Evolutionary conservation across 1,140 invertebrate genomes (phyloP).

Genomic region (Pemphigus obesinymphae): DNA sequence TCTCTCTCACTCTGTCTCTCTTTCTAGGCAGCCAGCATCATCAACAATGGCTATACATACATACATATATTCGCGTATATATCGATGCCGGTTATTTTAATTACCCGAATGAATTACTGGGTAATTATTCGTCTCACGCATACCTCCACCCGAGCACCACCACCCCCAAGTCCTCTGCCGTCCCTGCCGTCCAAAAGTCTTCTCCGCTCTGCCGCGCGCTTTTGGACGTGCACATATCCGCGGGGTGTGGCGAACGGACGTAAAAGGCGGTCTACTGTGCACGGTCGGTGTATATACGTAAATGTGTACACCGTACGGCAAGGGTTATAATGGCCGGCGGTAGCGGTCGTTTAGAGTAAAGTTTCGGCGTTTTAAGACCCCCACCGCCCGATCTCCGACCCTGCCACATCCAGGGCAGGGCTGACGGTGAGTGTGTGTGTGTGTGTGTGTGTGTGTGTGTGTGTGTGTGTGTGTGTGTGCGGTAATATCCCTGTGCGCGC

Average conservation of each 20-base stretch:
- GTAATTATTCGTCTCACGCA: constrained; percentile 13
- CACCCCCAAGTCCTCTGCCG: no score
- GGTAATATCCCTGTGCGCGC: neutral
- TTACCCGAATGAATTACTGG: constrained; percentile 28
- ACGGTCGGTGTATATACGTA: neutral
- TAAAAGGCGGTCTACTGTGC: no score
- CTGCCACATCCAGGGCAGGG: neutral
- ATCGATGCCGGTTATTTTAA: constrained; percentile 17
- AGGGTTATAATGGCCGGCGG: constrained; percentile 13
- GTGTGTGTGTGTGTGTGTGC: neutral
- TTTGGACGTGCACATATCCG: neutral
- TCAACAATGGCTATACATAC: neutral
- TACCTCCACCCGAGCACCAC: neutral
- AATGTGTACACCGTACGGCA: no score
- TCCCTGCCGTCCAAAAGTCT: no score
- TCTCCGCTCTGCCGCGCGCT: no score
- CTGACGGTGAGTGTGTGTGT: neutral
- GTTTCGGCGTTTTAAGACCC: constrained; percentile 31
- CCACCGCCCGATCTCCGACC: neutral
- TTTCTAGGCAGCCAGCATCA: neutral
- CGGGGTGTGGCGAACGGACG: neutral
- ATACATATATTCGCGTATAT: neutral
- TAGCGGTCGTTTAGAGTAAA: constrained; percentile 36
- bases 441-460: no score
- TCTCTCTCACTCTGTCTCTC: no score